Conservation (phyloP, 2,113 vertebrate genomes). For the Embiotoca jacksoni region DNA sequence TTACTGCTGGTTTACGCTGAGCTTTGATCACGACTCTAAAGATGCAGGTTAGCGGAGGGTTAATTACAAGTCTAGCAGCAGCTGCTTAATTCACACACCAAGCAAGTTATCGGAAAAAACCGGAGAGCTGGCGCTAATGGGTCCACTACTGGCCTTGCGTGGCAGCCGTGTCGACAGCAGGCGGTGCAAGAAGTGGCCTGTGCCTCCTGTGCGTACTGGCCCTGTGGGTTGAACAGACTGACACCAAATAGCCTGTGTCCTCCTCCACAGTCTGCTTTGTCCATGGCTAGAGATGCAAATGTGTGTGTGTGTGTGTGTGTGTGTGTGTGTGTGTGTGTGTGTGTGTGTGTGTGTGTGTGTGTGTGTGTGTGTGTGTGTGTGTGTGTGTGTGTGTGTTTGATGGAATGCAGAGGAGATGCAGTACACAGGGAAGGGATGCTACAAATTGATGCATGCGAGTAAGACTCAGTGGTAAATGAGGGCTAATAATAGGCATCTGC, state of each 20-base stretch:
- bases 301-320: background rate
- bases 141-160: constrained; percentile 22
- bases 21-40: constrained; percentile 34
- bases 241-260: constrained; percentile 69
- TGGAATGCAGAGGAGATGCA: background rate
- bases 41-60: constrained; percentile 20
- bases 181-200: constrained; percentile 47
- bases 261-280: constrained; percentile 62
- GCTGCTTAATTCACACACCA: constrained; percentile 44
- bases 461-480: constrained; percentile 8
- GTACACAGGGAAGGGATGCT: background rate
- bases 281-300: constrained; percentile 33
- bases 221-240: constrained; percentile 70
- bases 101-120: constrained; percentile 5
- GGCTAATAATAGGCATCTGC: constrained; percentile 5
- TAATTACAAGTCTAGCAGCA: constrained; percentile 39
- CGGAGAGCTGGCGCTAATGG: constrained; percentile 41
- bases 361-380: constrained; percentile 11
- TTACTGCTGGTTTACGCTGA: background rate
- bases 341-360: constrained; percentile 17
- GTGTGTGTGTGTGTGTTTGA: constrained; percentile 5
- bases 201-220: constrained; percentile 53
- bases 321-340: background rate
- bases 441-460: background rate
- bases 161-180: constrained; percentile 62